Conservation (phyloP, 2,797 vertebrate species). For the Numenius phaeopus region DNA sequence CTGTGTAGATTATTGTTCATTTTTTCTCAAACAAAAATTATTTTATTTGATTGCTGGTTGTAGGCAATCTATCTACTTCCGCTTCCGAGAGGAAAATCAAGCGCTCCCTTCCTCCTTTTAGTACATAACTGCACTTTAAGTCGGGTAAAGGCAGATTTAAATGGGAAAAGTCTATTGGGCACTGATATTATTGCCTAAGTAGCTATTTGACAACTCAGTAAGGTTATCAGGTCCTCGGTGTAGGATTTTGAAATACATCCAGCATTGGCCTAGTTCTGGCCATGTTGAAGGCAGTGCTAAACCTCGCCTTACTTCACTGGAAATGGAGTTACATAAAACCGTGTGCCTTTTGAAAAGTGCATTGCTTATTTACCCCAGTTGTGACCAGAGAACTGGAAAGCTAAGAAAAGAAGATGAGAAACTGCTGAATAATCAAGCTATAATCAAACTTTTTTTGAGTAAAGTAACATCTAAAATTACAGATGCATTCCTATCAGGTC, state of each 20-base stretch:
- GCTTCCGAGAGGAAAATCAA: neutral
- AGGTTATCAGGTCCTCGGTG: neutral
- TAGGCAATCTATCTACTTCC: neutral
- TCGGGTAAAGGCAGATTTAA: neutral
- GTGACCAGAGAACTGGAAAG: neutral
- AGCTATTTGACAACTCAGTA: neutral
- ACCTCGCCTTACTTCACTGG: neutral
- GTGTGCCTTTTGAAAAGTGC: neutral
- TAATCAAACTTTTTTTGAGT: neutral
- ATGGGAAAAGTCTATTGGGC: neutral
- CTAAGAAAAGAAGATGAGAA: neutral
- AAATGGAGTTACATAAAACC: neutral
- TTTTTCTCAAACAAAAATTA: neutral
- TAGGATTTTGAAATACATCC: neutral
- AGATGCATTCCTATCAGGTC: neutral
- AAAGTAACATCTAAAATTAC: neutral
- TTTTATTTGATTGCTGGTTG: neutral
- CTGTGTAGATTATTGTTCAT: neutral
- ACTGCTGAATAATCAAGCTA: neutral
- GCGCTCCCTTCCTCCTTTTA: neutral
- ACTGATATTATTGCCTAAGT: neutral
- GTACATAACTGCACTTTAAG: neutral
- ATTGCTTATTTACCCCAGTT: neutral
- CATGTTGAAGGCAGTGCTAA: rapidly evolving
- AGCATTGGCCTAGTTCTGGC: neutral